These are phyloP conservation scores for Gavia stellata DNA, from an alignment of 2,113 vertebrate genomes.

Conservation along the genomic window DNA sequence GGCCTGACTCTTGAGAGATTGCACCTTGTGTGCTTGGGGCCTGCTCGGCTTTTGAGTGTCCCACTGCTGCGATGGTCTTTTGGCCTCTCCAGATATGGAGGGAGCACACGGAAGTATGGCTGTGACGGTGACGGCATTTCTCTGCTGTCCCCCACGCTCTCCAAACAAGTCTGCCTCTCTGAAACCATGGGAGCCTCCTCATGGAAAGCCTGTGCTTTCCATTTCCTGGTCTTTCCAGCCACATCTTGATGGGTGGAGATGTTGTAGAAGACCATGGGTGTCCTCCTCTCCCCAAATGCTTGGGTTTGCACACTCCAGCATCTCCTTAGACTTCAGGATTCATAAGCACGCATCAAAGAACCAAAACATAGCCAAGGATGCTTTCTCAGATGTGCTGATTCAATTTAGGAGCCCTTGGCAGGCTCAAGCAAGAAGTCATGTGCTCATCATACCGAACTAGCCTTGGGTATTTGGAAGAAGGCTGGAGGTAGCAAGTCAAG, in stretches of 20 bases:
- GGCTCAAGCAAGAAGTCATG: neutral
- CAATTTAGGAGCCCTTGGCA: neutral
- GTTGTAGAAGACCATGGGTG: rapidly evolving
- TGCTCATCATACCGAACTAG: neutral
- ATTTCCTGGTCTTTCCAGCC: neutral
- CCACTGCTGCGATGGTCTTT: neutral
- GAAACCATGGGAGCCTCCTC: neutral
- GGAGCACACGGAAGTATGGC: rapidly evolving
- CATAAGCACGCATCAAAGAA: neutral
- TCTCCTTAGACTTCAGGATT: neutral
- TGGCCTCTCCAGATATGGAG: rapidly evolving
- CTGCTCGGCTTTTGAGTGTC: neutral
- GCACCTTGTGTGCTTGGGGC: neutral
- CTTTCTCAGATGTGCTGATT: neutral
- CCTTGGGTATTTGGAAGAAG: neutral
- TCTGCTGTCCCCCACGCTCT: rapidly evolving
- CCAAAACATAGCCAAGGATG: too few species aligned
- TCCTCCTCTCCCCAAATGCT: neutral
- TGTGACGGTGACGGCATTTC: neutral
- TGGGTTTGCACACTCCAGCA: rapidly evolving
- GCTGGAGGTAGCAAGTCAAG: neutral
- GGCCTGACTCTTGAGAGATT: neutral
- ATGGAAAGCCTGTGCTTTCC: neutral
- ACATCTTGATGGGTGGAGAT: neutral
- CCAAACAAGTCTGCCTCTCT: too few species aligned